Evolutionary conservation across 2,797 vertebrate species (phyloP).

Genomic region (Acanthopagrus latus): DNA sequence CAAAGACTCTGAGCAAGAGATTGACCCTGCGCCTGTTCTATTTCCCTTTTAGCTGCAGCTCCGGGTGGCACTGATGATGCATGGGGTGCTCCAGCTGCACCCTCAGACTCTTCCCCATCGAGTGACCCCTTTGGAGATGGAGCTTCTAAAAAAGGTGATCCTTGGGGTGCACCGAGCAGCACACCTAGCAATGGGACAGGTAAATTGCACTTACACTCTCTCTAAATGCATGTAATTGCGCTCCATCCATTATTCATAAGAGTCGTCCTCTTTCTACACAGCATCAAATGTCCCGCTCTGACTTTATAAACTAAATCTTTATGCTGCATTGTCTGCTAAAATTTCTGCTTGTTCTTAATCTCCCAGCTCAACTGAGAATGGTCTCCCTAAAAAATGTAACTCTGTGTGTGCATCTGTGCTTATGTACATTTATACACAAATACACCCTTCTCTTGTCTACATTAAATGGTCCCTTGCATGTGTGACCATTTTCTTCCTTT

Average conservation of each 20-base stretch:
- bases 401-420: neutral
- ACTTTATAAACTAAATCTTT: conserved; percentile 8
- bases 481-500: conserved; percentile 2
- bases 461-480: conserved; percentile 8
- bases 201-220: conserved; percentile 19
- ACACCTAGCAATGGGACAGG: conserved; percentile 63
- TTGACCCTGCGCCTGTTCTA: neutral
- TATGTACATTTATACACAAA: neutral
- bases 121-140: conserved; percentile 89
- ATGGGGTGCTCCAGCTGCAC: conserved; percentile 77
- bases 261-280: neutral
- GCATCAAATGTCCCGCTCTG: neutral
- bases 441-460: neutral
- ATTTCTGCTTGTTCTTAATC: conserved; percentile 8
- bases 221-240: neutral
- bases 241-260: conserved; percentile 25
- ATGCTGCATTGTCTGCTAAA: neutral
- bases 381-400: conserved; percentile 21
- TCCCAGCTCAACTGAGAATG: neutral
- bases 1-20: neutral
- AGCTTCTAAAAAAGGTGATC: conserved; percentile 78
- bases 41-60: conserved; percentile 60
- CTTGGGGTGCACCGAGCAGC: conserved; percentile 83
- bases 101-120: conserved; percentile 67
- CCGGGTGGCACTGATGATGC: conserved; percentile 72